phyloP scores from a whole-genome alignment of 2,888 invertebrate genomes.

The Escarpia spicata region DNA sequence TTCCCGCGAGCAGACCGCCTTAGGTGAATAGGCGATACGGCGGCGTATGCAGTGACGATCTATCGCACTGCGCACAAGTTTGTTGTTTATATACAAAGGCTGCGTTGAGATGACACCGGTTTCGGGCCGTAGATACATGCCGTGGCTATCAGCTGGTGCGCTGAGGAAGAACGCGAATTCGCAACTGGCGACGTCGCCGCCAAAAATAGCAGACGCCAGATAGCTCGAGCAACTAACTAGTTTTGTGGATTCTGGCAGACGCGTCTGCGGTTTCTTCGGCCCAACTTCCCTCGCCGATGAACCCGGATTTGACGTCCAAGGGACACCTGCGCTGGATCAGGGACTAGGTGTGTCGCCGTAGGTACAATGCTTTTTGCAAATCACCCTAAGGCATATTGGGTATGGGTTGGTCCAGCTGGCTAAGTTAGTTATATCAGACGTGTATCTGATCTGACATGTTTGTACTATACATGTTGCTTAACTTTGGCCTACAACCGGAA shows the following conservation, averaged over 20 bases:
- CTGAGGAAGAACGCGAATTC: neutral
- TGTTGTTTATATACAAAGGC: neutral
- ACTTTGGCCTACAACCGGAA: neutral
- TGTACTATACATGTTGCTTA: neutral
- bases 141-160: neutral
- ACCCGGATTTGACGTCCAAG: neutral
- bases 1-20: neutral
- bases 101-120: neutral
- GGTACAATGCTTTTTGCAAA: neutral
- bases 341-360: neutral
- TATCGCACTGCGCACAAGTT: neutral
- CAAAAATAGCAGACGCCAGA: neutral
- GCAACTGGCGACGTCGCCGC: conserved; percentile 12
- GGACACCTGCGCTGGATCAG: neutral
- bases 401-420: neutral
- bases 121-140: neutral
- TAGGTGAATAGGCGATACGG: neutral
- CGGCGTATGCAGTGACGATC: neutral
- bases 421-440: neutral
- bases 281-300: neutral
- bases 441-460: neutral
- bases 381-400: neutral
- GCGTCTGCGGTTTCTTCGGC: neutral
- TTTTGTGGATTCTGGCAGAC: neutral
- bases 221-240: neutral